phyloP scores from a whole-genome alignment of 2,113 vertebrate genomes.

The Meleagris gallopavo region DNA sequence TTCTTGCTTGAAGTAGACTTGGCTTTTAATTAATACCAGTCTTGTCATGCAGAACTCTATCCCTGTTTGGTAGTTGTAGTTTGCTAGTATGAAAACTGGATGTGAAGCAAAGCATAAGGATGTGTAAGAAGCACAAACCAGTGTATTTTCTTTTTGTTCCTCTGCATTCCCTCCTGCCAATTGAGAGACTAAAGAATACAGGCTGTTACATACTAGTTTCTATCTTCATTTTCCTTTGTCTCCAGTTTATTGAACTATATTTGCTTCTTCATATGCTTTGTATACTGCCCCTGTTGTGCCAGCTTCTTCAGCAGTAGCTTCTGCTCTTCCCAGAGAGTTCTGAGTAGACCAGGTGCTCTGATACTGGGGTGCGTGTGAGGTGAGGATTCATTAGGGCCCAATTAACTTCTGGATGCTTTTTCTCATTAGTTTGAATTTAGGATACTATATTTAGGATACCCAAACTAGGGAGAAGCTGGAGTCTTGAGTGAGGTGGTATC shows the following conservation, averaged over 20 bases:
- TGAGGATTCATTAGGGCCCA: neutral
- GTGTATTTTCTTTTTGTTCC: neutral
- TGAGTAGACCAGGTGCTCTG: neutral
- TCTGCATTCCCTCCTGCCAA: neutral
- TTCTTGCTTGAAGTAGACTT: neutral
- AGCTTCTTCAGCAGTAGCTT: neutral
- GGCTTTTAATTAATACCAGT: neutral
- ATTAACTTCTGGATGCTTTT: neutral
- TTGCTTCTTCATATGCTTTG: neutral
- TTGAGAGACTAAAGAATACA: neutral
- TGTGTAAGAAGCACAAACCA: neutral
- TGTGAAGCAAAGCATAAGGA: neutral
- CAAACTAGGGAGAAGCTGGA: neutral
- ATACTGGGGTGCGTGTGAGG: fast-evolving
- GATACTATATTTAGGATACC: neutral
- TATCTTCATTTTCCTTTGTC: neutral
- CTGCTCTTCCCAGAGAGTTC: neutral
- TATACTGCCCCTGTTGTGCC: neutral
- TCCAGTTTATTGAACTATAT: neutral
- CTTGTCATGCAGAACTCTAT: neutral
- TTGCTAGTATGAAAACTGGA: neutral
- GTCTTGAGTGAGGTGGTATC: neutral
- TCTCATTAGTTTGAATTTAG: neutral
- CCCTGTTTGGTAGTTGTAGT: neutral
- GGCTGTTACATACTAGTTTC: neutral